Conservation (phyloP, 2,797 vertebrate genomes). For the Threskiornis aethiopicus region DNA sequence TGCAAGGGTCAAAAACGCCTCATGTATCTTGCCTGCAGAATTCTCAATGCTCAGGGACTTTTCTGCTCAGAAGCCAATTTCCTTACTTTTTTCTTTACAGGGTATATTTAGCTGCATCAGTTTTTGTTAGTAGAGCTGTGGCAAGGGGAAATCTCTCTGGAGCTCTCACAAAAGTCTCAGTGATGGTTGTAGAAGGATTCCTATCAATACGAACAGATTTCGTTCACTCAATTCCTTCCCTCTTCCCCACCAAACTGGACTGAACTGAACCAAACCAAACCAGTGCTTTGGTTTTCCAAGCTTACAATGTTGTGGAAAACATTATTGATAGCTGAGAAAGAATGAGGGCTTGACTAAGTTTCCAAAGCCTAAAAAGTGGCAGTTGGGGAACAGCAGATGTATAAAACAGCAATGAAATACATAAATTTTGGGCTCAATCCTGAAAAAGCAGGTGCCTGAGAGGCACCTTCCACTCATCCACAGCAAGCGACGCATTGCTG, state of each 20-base stretch:
- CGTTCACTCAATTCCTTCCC: background rate
- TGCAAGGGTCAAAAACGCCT: background rate
- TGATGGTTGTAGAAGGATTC: background rate
- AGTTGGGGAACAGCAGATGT: rapidly evolving
- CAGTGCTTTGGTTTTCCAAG: background rate
- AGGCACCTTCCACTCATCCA: background rate
- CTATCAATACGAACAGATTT: background rate
- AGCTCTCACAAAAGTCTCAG: background rate
- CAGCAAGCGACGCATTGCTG: background rate
- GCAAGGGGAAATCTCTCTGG: background rate
- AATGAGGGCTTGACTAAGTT: background rate
- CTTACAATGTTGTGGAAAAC: background rate
- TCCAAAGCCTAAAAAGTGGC: background rate
- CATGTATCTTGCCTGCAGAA: background rate
- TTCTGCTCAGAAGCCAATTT: background rate
- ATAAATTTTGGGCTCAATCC: background rate
- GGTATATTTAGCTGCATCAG: background rate
- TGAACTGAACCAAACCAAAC: background rate
- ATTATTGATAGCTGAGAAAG: background rate
- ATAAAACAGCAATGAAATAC: background rate
- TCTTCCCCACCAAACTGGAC: background rate
- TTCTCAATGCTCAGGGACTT: background rate
- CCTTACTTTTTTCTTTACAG: background rate
- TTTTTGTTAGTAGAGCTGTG: background rate
- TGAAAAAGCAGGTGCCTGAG: background rate